phyloP scores from a whole-genome alignment of 1,140 invertebrate genomes.

The Capitella teleta region DNA sequence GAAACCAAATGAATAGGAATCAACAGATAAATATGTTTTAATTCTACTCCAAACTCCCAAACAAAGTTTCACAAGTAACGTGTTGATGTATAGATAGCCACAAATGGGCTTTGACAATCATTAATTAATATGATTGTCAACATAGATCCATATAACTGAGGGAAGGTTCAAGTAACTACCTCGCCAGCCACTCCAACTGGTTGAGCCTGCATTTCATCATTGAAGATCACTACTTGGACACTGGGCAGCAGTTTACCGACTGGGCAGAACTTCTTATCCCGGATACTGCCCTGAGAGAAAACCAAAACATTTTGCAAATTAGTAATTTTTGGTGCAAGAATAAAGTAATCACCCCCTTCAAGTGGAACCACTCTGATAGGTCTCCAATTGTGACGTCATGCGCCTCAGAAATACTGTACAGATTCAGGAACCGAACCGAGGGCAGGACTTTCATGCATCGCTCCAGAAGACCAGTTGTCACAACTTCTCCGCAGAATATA shows the following conservation, averaged over 20 bases:
- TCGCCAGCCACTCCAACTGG: conserved; percentile 46
- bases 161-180: too few relatives aligned
- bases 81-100: too few relatives aligned
- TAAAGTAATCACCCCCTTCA: neutral
- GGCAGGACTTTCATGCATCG: conserved; percentile 36
- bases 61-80: too few relatives aligned
- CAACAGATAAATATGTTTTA: too few relatives aligned
- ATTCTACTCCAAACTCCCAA: too few relatives aligned
- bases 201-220: conserved; percentile 37
- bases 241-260: conserved; percentile 43
- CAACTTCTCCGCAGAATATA: conserved; percentile 44
- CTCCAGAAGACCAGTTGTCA: conserved; percentile 37
- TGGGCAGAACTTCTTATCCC: conserved; percentile 39
- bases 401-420: conserved; percentile 43
- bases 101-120: too few relatives aligned
- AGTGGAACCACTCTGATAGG: conserved; percentile 22
- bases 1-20: too few relatives aligned
- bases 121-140: too few relatives aligned
- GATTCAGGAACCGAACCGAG: conserved; percentile 38
- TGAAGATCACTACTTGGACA: conserved; percentile 44
- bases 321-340: too few relatives aligned
- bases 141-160: too few relatives aligned
- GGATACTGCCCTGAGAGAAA: conserved; percentile 28
- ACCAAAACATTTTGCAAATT: too few relatives aligned
- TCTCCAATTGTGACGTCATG: conserved; percentile 42